Evolutionary conservation across 2,888 invertebrate species (phyloP).

Genomic region (Aleiodes leptofemur): DNA sequence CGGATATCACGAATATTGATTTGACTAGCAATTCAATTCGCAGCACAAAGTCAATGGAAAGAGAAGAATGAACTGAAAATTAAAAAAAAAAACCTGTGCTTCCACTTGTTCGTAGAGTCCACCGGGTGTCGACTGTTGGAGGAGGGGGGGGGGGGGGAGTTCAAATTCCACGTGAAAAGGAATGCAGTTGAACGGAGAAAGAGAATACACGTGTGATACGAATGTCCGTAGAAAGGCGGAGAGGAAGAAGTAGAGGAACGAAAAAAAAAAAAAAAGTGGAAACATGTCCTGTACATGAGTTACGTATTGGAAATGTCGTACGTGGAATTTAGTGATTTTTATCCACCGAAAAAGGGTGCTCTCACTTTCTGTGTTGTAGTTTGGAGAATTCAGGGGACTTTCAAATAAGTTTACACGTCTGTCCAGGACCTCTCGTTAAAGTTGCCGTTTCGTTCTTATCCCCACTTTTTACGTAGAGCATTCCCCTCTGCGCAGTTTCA

Average conservation of each 20-base stretch:
- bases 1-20: slow-evolving; percentile 30
- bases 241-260: not conserved
- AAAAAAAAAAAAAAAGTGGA: not conserved
- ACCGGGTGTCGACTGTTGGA: too few relatives aligned
- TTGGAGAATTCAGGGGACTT: too few relatives aligned
- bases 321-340: slow-evolving; percentile 62
- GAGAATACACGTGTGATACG: slow-evolving; percentile 33
- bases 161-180: slow-evolving; percentile 59
- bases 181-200: slow-evolving; percentile 51
- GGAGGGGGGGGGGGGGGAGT: slow-evolving; percentile 53
- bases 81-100: not conserved
- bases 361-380: not conserved
- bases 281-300: slow-evolving; percentile 44
- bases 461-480: too few relatives aligned
- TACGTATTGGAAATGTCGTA: slow-evolving; percentile 62
- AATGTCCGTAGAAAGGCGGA: slow-evolving; percentile 30
- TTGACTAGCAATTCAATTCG: slow-evolving; percentile 1
- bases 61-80: slow-evolving; percentile 5
- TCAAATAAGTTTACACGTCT: too few relatives aligned
- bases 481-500: too few relatives aligned
- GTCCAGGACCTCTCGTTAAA: too few relatives aligned
- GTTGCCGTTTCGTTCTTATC: too few relatives aligned
- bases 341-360: slow-evolving; percentile 54
- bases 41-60: not conserved
- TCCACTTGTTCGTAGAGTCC: slow-evolving; percentile 31